A percentile compares a stretch with the other conserved stretches of the same genome.
These are phyloP conservation scores for Nomada hirtipes DNA, from an alignment of 2,888 invertebrate genomes.

Conservation along the genomic window DNA sequence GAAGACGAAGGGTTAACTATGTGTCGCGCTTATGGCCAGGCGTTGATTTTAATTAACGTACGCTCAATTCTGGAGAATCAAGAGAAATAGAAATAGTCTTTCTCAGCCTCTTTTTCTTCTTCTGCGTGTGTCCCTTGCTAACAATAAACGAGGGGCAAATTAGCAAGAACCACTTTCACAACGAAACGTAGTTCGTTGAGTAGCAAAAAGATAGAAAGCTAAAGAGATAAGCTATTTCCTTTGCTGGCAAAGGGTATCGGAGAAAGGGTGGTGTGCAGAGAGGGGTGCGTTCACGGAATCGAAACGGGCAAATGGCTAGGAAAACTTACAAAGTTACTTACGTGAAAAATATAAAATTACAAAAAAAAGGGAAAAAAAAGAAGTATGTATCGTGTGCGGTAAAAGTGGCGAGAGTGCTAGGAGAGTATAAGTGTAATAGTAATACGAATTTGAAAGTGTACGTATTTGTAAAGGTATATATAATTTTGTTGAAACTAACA, in stretches of 20 bases:
- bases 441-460: conserved; percentile 37
- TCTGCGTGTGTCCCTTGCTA: conserved; percentile 2
- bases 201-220: background rate
- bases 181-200: background rate
- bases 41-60: conserved; percentile 26
- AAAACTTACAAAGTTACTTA: conserved; percentile 55
- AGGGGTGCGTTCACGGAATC: conserved; percentile 12
- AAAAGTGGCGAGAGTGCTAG: conserved; percentile 24
- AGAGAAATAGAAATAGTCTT: background rate
- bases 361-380: conserved; percentile 1
- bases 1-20: conserved; percentile 5
- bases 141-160: background rate
- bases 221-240: conserved; percentile 29
- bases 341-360: conserved; percentile 17
- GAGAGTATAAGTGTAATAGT: conserved; percentile 30
- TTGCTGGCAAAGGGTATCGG: conserved; percentile 58
- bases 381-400: conserved; percentile 32
- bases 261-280: conserved; percentile 16
- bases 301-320: conserved; percentile 15
- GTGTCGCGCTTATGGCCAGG: conserved; percentile 33
- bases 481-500: conserved; percentile 34
- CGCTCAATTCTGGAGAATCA: conserved; percentile 30
- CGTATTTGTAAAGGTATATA: conserved; percentile 41
- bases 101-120: conserved; percentile 3
- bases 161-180: background rate